These are phyloP conservation scores for Molanna angustata DNA, from an alignment of 2,888 invertebrate species.

Conservation along the genomic window DNA sequence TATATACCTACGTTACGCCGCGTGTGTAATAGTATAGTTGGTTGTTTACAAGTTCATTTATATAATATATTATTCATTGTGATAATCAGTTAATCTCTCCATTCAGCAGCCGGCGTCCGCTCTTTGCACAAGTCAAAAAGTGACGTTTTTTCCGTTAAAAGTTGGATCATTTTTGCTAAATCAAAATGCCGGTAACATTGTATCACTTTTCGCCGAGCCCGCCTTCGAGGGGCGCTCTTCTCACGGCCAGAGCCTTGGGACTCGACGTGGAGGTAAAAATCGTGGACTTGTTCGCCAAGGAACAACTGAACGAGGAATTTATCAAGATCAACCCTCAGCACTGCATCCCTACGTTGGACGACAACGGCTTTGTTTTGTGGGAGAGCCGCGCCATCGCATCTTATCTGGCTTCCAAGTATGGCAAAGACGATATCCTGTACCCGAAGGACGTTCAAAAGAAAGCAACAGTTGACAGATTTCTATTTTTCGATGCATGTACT, in stretches of 20 bases:
- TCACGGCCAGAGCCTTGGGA: conserved; percentile 58
- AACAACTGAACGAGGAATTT: conserved; percentile 57
- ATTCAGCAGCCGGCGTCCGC: too few species aligned
- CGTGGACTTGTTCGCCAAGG: conserved; percentile 57
- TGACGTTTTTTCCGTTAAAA: too few species aligned
- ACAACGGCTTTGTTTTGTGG: conserved; percentile 64
- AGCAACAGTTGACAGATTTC: conserved; percentile 59
- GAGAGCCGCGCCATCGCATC: conserved; percentile 65
- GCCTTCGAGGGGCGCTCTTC: conserved; percentile 60
- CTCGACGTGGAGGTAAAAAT: conserved; percentile 52
- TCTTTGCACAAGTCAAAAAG: too few species aligned
- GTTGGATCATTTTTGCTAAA: neutral
- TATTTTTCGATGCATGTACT: conserved; percentile 62
- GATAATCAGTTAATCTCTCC: too few species aligned
- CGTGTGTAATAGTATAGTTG: too few species aligned
- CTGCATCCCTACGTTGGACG: conserved; percentile 65
- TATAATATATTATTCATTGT: too few species aligned
- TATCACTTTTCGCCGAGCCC: conserved; percentile 63
- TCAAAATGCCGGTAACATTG: conserved; percentile 47
- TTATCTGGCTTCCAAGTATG: conserved; percentile 62
- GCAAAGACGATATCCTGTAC: conserved; percentile 58
- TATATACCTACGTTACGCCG: too few species aligned
- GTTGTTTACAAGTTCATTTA: too few species aligned
- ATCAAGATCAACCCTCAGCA: conserved; percentile 64
- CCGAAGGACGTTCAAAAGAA: conserved; percentile 53